Conservation (phyloP, 2,888 invertebrate genomes). For the Hirtodrosophila confusa region DNA sequence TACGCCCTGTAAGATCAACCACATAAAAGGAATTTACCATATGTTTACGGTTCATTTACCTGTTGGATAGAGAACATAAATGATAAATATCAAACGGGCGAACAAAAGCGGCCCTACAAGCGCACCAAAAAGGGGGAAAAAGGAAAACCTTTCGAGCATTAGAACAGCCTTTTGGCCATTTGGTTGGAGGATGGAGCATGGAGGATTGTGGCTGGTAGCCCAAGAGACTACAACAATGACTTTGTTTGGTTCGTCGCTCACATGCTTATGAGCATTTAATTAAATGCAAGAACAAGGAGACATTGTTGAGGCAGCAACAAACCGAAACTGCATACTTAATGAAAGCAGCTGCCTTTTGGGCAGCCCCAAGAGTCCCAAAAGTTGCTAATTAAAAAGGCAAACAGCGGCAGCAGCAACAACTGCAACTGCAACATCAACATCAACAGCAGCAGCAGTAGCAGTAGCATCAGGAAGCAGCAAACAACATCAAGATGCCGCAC, state of each 20-base stretch:
- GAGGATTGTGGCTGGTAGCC: constrained; percentile 29
- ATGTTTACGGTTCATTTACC: constrained; percentile 50
- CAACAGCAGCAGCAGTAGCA: constrained; percentile 26
- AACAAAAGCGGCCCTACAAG: constrained; percentile 51
- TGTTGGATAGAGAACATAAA: constrained; percentile 26
- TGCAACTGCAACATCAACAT: constrained; percentile 18
- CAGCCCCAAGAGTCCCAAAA: constrained; percentile 75
- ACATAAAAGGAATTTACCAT: background rate
- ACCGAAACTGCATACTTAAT: constrained; percentile 73
- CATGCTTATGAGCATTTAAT: constrained; percentile 81
- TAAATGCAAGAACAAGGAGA: constrained; percentile 77
- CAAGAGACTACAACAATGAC: constrained; percentile 65
- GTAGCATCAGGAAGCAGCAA: constrained; percentile 68
- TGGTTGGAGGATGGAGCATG: constrained; percentile 4
- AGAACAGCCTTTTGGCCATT: constrained; percentile 13
- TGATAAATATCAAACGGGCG: constrained; percentile 51
- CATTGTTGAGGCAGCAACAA: constrained; percentile 47
- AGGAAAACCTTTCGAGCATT: constrained; percentile 42
- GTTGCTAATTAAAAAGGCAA: constrained; percentile 80
- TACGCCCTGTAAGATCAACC: constrained; percentile 20
- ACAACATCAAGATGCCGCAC: constrained; percentile 79
- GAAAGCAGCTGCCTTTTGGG: constrained; percentile 73
- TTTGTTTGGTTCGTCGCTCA: constrained; percentile 63
- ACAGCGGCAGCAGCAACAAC: constrained; percentile 51
- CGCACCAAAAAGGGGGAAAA: constrained; percentile 17